These are phyloP conservation scores for Falco columbarius DNA, from an alignment of 2,797 vertebrate species.

Conservation along the genomic window DNA sequence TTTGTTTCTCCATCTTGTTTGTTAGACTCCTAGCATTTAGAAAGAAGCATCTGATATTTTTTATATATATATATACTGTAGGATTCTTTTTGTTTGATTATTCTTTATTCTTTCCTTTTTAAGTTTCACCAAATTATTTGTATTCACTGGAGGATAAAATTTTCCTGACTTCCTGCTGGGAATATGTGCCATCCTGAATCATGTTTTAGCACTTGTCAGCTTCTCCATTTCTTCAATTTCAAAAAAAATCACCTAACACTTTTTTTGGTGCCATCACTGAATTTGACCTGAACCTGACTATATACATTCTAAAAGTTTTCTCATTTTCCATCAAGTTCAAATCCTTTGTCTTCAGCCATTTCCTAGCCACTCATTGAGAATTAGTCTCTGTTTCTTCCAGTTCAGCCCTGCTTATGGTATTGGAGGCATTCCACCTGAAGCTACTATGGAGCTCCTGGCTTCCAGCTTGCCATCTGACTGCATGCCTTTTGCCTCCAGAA, in stretches of 20 bases:
- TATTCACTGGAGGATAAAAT: background rate
- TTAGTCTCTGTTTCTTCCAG: background rate
- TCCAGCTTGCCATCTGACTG: background rate
- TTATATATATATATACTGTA: background rate
- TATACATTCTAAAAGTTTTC: background rate
- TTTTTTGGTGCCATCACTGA: background rate
- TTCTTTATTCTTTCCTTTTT: background rate
- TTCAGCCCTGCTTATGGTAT: background rate
- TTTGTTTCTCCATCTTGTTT: background rate
- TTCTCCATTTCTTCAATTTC: background rate
- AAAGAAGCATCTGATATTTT: background rate
- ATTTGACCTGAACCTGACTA: background rate
- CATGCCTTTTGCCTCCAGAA: background rate
- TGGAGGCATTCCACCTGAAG: background rate
- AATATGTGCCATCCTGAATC: background rate
- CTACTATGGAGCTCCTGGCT: background rate
- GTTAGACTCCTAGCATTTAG: background rate
- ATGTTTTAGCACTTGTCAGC: background rate
- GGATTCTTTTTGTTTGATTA: background rate
- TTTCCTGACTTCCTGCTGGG: background rate
- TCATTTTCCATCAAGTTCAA: background rate
- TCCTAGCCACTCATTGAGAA: background rate
- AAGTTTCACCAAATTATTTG: background rate
- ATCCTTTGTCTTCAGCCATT: background rate
- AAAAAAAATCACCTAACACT: background rate